Conservation (phyloP, 2,888 invertebrate genomes). For the Andrena marginata region DNA sequence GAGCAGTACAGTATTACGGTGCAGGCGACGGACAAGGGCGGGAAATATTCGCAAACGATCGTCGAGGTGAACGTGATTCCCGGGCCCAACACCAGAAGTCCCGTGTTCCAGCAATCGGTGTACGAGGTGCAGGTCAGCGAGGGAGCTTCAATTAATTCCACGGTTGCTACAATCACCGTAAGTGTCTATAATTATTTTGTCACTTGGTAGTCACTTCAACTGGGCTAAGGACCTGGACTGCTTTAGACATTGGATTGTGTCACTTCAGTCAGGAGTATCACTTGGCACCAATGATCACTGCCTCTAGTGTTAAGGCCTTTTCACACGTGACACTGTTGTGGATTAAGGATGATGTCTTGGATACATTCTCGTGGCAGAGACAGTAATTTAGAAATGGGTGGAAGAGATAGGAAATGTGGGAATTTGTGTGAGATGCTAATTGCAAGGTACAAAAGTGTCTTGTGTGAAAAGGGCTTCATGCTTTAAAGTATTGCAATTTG, state of each 20-base stretch:
- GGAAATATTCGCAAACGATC: conserved; percentile 93
- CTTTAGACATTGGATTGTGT: background rate
- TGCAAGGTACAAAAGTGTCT: too few relatives aligned
- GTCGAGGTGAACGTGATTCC: conserved; percentile 94
- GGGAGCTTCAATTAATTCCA: conserved; percentile 95
- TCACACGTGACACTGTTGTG: too few relatives aligned
- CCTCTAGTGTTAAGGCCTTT: too few relatives aligned
- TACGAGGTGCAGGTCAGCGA: conserved; percentile 96
- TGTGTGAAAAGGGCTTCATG: too few relatives aligned
- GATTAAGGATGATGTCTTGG: too few relatives aligned
- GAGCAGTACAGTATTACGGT: conserved; percentile 96
- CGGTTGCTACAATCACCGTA: conserved; percentile 92
- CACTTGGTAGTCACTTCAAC: background rate
- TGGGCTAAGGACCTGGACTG: background rate
- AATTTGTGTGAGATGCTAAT: too few relatives aligned
- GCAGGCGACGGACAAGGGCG: conserved; percentile 92
- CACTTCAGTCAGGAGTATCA: background rate
- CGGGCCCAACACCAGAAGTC: conserved; percentile 93
- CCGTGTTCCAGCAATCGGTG: conserved; percentile 92
- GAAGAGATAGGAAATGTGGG: too few relatives aligned
- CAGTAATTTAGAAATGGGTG: too few relatives aligned
- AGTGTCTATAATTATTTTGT: conserved; percentile 72
- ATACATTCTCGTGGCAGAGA: too few relatives aligned
- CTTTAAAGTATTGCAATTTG: too few relatives aligned
- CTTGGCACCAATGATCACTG: background rate